Evolutionary conservation across 1,140 invertebrate species (phyloP), one percentile per base, ranked within the genome.

Genomic region (Drosophila sulfurigaster): DNA sequence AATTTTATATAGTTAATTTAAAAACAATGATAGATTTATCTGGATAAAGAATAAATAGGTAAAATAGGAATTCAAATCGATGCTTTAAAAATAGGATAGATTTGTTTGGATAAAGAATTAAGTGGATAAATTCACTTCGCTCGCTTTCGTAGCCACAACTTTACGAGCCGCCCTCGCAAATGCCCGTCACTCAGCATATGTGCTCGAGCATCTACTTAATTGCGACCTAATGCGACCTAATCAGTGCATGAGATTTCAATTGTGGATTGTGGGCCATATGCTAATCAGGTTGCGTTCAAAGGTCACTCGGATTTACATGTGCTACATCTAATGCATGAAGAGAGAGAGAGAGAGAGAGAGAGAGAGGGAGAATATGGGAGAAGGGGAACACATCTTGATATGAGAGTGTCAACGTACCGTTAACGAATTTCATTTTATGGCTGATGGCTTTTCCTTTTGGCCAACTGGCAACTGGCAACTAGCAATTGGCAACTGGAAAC

Each of bases 401-500:
- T 67, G 74, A 67, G 75, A 85, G 85, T 88, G 85, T 89, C 85
- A 83, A 85, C 80, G 71, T 85, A 88, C 85, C 85, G 85, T 88
- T 89, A 82, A 78, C 85, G 82, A 88, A 85, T 83, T 75, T 78
- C 79, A 73, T 83, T 75, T 81, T 75, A 73, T 86, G 75, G 63
- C 70, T 54, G 60, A 68, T 66, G 56, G 46, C 63, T 57, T 70
- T 66, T 7, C n/a, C 35, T 43, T 45, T 48, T 41, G 35, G 16
- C 41, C 5, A 58, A 58, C 13, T 20, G 11, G 46, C 5, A 51
- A 56, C n/a, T 58, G 75, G 30, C 46, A 51, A 51, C 28, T 49
- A 13, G 30, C 10, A 60, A 48, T 15, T 58, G 52, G 71, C 51
- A 48, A 48, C 48, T 32, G 32, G 6, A 25, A 51, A 56, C n/a